A percentile compares a stretch with the other conserved stretches of the same genome.
These are phyloP conservation scores for Drosophila repletoides DNA, from an alignment of 1,140 invertebrate species.

Conservation along the genomic window DNA sequence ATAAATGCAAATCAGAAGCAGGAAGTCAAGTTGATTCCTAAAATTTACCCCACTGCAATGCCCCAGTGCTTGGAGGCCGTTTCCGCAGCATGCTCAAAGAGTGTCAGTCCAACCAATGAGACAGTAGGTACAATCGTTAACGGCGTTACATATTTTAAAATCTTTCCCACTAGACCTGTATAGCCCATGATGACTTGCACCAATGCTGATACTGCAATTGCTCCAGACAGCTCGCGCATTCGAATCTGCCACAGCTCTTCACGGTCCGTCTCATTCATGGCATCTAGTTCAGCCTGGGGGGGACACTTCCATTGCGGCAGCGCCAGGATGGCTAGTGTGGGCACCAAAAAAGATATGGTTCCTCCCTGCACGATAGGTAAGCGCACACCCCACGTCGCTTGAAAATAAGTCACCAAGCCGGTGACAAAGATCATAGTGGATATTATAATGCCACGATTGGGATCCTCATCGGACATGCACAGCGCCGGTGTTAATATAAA, in stretches of 20 bases:
- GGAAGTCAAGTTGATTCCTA: not conserved
- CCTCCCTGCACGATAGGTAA: conserved; percentile 88
- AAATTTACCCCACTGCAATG: conserved; percentile 88
- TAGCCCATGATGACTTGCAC: conserved; percentile 90
- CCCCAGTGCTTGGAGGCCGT: conserved; percentile 92
- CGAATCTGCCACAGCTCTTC: conserved; percentile 89
- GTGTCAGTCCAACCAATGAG: conserved; percentile 89
- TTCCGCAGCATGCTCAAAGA: conserved; percentile 90
- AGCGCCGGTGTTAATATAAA: conserved; percentile 91
- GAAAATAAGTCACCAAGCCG: conserved; percentile 91
- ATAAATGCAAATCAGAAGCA: not conserved
- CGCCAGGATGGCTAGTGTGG: conserved; percentile 91
- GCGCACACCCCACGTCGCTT: conserved; percentile 90
- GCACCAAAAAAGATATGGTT: conserved; percentile 93
- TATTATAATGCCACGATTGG: conserved; percentile 90
- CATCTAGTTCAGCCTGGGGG: conserved; percentile 82
- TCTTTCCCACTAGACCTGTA: conserved; percentile 88
- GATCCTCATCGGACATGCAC: conserved; percentile 91
- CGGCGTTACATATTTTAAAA: conserved; percentile 90
- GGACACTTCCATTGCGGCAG: conserved; percentile 92
- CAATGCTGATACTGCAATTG: conserved; percentile 91
- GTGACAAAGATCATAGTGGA: conserved; percentile 95
- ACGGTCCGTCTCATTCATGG: conserved; percentile 85
- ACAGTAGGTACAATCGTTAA: conserved; percentile 92
- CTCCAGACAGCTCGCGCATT: conserved; percentile 92